A percentile compares a stretch with the other conserved stretches of the same genome.
phyloP scores from a whole-genome alignment of 1,140 invertebrate species.

The Drosophila bifasciata region DNA sequence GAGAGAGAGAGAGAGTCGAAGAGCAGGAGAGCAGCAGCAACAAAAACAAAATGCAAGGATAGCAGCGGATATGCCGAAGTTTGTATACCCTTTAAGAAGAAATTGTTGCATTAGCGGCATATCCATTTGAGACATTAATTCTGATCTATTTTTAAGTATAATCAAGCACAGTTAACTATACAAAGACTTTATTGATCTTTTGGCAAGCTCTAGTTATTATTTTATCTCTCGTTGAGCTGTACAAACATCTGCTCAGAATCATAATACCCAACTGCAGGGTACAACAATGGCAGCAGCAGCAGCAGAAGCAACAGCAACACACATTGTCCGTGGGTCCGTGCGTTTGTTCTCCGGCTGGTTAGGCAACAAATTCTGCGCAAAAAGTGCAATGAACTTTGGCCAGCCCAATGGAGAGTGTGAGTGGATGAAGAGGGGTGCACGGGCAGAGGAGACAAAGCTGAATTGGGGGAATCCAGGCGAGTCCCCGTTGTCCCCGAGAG shows the following conservation, averaged over 20 bases:
- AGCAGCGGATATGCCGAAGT: no score
- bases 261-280: no score
- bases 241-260: no score
- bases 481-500: not conserved
- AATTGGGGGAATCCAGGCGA: conserved; percentile 42
- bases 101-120: no score
- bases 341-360: conserved; percentile 80
- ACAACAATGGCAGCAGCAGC: conserved; percentile 24
- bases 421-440: no score
- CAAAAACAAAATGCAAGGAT: conserved; percentile 23
- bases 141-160: not conserved
- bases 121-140: no score
- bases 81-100: no score
- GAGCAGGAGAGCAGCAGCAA: conserved; percentile 63
- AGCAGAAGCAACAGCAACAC: conserved; percentile 20
- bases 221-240: no score
- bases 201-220: no score
- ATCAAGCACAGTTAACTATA: conserved; percentile 20
- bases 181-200: no score
- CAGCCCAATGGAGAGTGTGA: not conserved
- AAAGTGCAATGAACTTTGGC: conserved; percentile 77
- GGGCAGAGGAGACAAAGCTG: conserved; percentile 33
- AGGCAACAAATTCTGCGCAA: conserved; percentile 81
- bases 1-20: conserved; percentile 2
- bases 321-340: conserved; percentile 69